Evolutionary conservation across 30 jellyfish, hydroid and myxozoan species (phyloP).

Genomic region (Pelagia noctiluca): DNA sequence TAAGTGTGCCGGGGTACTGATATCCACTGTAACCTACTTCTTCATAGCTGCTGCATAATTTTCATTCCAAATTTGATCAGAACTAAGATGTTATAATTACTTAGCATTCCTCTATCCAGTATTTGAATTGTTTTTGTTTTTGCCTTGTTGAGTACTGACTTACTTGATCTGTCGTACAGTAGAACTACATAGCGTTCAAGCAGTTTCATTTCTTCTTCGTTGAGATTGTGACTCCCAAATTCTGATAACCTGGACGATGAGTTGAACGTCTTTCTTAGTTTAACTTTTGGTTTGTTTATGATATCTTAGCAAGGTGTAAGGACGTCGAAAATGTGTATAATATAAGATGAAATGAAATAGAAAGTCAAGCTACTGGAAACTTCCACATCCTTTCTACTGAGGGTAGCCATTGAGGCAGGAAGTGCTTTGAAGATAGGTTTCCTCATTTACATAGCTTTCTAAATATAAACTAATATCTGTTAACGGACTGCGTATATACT

Average conservation of each 20-base stretch:
- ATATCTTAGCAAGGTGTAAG: conserved; percentile 24
- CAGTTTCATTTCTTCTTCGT: conserved; percentile 1
- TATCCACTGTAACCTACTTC: too few species aligned
- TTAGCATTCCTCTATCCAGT: too few species aligned
- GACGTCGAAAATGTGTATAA: conserved; percentile 18
- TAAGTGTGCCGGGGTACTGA: too few species aligned
- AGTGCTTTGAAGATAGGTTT: conserved; percentile 28
- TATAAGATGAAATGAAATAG: conserved; percentile 3
- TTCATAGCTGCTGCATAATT: too few species aligned
- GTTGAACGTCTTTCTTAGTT: background rate
- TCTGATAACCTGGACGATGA: conserved; percentile 11
- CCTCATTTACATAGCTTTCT: conserved; percentile 33
- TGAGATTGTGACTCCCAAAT: background rate
- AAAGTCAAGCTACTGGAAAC: background rate
- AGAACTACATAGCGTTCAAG: conserved; percentile 28
- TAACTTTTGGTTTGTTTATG: conserved; percentile 14
- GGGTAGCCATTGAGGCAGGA: conserved; percentile 6
- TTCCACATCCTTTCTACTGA: conserved; percentile 11
- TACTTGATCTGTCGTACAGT: conserved; percentile 54
- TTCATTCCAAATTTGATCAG: too few species aligned
- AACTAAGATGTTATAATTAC: too few species aligned
- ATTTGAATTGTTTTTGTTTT: too few species aligned
- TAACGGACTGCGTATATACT: conserved; percentile 18
- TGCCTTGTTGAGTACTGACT: too few species aligned
- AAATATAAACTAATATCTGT: conserved; percentile 5